phyloP scores from a whole-genome alignment of 2,113 vertebrate genomes.

The Elachura formosa region DNA sequence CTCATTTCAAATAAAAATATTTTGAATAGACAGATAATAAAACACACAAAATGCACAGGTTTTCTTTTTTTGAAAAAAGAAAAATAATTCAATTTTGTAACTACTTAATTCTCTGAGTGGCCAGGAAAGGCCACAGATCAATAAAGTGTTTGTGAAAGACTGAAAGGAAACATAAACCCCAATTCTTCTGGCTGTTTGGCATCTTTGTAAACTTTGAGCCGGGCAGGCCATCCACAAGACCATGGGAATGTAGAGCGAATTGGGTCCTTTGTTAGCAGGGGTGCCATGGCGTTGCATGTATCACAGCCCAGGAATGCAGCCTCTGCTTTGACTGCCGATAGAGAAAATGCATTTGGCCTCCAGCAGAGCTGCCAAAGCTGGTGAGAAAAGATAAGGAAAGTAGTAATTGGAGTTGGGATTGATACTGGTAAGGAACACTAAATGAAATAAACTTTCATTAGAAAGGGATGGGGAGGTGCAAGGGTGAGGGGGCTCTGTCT shows the following conservation, averaged over 20 bases:
- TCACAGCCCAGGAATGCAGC: slow-evolving; percentile 68
- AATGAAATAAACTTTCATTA: not conserved
- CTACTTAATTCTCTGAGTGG: slow-evolving; percentile 55
- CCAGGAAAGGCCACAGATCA: slow-evolving; percentile 67
- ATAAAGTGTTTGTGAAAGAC: slow-evolving; percentile 72
- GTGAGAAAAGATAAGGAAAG: slow-evolving; percentile 58
- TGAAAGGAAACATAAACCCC: slow-evolving; percentile 77
- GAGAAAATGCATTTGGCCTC: slow-evolving; percentile 60
- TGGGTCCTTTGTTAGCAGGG: slow-evolving; percentile 60
- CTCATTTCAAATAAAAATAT: slow-evolving; percentile 61
- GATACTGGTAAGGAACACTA: not conserved
- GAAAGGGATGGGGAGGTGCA: not conserved
- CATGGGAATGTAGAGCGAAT: slow-evolving; percentile 74
- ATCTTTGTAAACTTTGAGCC: slow-evolving; percentile 73
- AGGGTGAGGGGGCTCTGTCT: not conserved
- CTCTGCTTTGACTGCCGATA: slow-evolving; percentile 43
- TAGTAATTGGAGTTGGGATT: slow-evolving; percentile 11
- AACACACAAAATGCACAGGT: not conserved
- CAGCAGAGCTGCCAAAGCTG: slow-evolving; percentile 55
- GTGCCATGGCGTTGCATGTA: slow-evolving; percentile 68
- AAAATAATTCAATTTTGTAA: slow-evolving; percentile 50
- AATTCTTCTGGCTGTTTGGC: slow-evolving; percentile 76
- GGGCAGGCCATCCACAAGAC: slow-evolving; percentile 68
- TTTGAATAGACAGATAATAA: slow-evolving; percentile 53
- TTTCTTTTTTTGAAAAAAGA: not conserved